Base-by-base conservation (phyloP, 2,888 invertebrate genomes). In the Cenopis cana region DNA sequence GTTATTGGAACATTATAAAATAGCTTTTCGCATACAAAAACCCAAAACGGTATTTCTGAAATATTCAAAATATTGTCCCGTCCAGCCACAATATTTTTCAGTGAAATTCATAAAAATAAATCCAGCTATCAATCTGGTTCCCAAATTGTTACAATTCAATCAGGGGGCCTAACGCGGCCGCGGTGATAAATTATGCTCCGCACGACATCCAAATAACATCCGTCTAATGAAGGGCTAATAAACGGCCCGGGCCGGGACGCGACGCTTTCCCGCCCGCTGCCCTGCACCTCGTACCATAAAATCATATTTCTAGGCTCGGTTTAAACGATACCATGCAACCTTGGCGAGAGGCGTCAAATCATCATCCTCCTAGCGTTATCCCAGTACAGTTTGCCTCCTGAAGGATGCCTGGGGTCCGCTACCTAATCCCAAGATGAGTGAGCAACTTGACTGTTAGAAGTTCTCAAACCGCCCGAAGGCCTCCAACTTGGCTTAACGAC, bases 151-250 rank as follows among this genome's bases (percentile, higher is more conserved):
- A 71, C 66, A 66, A 71, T 71, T 71, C 60, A 71, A 71, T 71
- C 61, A 61, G 61, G 38, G 50, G 54, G 14, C 49, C 38, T 59
- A 29, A 41, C 65, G 56, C 57, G 67, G 55, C 50, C 64, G 55
- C 55, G 55, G 49, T 46, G 68, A 68, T 72, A 72, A 68, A 70
- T 73, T 70, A 73, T 73, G 59, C 70, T 18, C 29, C 36, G 67
- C 73, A 73, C 70, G 73, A 70, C 61, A 70, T 52, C 73, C 67
- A 65, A 73, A 73, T 70, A 73, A 69, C 73, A 69, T 73, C 70
- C 68, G 56, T 68, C 73, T 70, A 73, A 70, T 73, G 70, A 73
- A 70, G 70, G 65, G 46, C 73, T 62, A 73, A 73, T 73, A 73
- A 66, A 73, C 69, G 72, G 49, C 52, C 57, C 68, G 68, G 49